Evolutionary conservation across 2,113 vertebrate species (phyloP), one percentile per base, ranked within the genome.

Genomic region (Marmota monax): DNA sequence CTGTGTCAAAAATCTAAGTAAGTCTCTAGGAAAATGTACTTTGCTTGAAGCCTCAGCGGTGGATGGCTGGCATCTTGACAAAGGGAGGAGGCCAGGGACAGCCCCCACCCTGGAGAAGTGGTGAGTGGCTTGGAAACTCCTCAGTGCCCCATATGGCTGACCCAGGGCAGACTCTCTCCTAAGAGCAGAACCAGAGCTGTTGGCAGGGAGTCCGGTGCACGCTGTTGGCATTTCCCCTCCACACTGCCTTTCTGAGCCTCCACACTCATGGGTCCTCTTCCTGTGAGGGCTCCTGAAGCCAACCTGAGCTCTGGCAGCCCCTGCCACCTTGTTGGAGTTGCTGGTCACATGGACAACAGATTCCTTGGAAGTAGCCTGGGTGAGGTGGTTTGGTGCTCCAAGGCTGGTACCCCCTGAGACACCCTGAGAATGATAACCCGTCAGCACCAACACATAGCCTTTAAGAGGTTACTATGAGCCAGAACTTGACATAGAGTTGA

Each of bases 11-110:
- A 96, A 70, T 48, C 69, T 42, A 58, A 95, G 74, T 42, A 65
- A 95, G 74, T 72, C 42, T 90, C 18, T 34, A 94, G 78, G 74
- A 93, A 94, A 96, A 90, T 27, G 18, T 1, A 74, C 73, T 95
- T 88, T 42, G 27, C 61, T 25, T n/a, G 82, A 77, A 72, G 25
- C 48, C 56, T 79, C 27, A 20, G 25, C 3, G 17, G 25, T 16
- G 9, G 34, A 22, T 23, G 22, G 25, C 7, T 58, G 45, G 29
- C 45, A 34, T 42, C 78, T 61, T 48, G 82, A 67, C 48, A 80
- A 34, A 58, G 18, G 10, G 48, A 70, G 79, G 58, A n/a, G 14
- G 48, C 34, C 1, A 37, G 77, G 48, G 61, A 27, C 6, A 37
- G n/a, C 14, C 8, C 5, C 3, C 16, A 1, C 5, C 17, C 1